Base-by-base conservation (phyloP, 1,140 invertebrate species). In the Ostrea edulis region DNA sequence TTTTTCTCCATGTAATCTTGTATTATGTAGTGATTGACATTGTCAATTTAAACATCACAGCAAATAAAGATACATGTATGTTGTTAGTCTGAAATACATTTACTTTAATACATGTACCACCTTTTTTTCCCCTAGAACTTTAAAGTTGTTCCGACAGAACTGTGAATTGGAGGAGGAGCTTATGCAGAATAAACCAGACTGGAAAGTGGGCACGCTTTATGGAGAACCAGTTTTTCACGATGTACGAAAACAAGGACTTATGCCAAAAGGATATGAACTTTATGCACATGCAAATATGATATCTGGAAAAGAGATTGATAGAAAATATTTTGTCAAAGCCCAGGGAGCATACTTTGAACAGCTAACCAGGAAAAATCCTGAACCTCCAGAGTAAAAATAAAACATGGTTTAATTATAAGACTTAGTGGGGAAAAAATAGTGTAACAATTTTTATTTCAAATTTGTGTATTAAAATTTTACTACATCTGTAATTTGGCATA, bases 71-170 rank as follows among this genome's bases (percentile, higher is more conserved):
- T 44, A 44, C n/a, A n/a, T n/a, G n/a, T n/a, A n/a, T 44, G 5
- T 44, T 44, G 35, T 44, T 5, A 44, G 35, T 44, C 35, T 5
- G 35, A 44, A 44, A 44, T 44, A 44, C 35, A 44, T 44, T 44
- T 44, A 44, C 35, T 44, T 1, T 44, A 44, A 44, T 44, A 44
- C 35, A 44, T 44, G 5, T 9, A 8, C 29, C 12, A 8, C 9
- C 29, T 71, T 77, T 25, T 68, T n/a, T 68, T 11, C 35, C 11
- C 5, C 22, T 25, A 77, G 68, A 35, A 5, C 25, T 14, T 14
- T 77, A 9, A 77, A 77, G 68, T 77, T 77, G 68, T 77, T 77
- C 12, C 68, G 68, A 8, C 68, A 77, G 68, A 77, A 77, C 25
- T 77, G 22, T 11, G 68, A 77, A 17, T 25, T 77, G 11, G 68